Base-by-base conservation (phyloP, 2,888 invertebrate species). In the Drosophila setosimentum region DNA sequence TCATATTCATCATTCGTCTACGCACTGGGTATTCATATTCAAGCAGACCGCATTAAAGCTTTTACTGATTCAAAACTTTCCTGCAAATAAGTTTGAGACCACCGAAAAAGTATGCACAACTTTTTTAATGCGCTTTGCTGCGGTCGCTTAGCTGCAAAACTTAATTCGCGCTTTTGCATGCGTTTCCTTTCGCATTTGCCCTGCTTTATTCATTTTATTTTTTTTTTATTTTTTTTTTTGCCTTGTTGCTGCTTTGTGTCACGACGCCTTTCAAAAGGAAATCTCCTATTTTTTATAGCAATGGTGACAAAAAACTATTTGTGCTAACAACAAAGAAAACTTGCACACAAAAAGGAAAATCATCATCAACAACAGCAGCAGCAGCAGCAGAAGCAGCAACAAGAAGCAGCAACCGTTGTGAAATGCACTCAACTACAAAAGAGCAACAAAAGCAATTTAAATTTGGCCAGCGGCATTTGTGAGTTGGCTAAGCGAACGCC, bases 381-480 rank as follows among this genome's bases (percentile, higher is more conserved):
- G 18, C 50, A 32, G 27, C 66, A 40, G 27, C 61, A 58, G 40
- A 51, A 33, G 40, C 50, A 58, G 33, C 33, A 53, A 24, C 18
- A 18, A n/a, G n/a, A 55, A 37, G n/a, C 54, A 55, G 29, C 27
- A 27, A 59, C 64, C 50, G 58, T 42, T 59, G 50, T 45, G 54
- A 76, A 81, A 77, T 71, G 80, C 79, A 86, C 57, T 59, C 73
- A 82, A 73, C 74, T 77, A 73, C 80, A 87, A 87, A 89, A 87
- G 85, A 82, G 87, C 89, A 89, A 84, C 88, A 88, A 88, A 88
- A 89, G 87, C 87, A 88, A 88, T 88, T 88, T 88, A 84, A 89
- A 89, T 89, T 89, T 89, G 72, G 83, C 85, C 78, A 74, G 40
- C 67, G 85, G 83, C 80, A 78, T 57, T 62, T 57, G 71, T 53